Conservation (phyloP, 2,797 vertebrate genomes). For the Oceanodroma leucorhoa region DNA sequence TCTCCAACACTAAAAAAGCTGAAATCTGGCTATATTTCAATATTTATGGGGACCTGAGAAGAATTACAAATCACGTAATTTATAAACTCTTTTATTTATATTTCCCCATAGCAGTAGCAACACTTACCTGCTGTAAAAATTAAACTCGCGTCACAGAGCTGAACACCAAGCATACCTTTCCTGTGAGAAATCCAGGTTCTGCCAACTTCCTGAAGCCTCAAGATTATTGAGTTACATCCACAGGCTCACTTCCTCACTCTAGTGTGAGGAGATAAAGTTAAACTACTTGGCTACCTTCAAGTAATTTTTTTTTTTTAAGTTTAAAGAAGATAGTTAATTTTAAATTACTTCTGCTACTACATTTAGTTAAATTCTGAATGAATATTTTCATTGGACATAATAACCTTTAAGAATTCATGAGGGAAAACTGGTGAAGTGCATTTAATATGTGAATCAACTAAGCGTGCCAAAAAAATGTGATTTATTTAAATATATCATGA, state of each 20-base stretch:
- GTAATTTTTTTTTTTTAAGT: background rate
- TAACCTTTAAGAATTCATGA: background rate
- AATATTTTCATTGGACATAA: background rate
- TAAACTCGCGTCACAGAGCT: background rate
- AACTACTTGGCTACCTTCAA: background rate
- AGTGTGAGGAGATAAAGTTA: background rate
- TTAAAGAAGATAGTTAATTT: background rate
- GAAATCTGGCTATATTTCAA: background rate
- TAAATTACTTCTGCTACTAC: background rate
- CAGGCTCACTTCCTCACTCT: background rate
- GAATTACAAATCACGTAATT: background rate
- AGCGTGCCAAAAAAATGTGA: background rate
- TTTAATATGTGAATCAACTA: background rate
- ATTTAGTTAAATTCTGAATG: background rate
- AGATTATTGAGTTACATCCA: background rate
- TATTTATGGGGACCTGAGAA: background rate
- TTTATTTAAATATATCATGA: constrained; percentile 26
- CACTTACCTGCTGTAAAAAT: background rate
- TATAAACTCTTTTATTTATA: background rate
- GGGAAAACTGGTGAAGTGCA: background rate
- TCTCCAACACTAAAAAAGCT: background rate
- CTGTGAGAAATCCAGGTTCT: background rate
- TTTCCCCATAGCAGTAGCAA: background rate
- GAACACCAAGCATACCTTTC: background rate
- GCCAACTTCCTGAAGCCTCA: background rate